Evolutionary conservation across 2,888 invertebrate genomes (phyloP).

Genomic region (Torymus texanus): DNA sequence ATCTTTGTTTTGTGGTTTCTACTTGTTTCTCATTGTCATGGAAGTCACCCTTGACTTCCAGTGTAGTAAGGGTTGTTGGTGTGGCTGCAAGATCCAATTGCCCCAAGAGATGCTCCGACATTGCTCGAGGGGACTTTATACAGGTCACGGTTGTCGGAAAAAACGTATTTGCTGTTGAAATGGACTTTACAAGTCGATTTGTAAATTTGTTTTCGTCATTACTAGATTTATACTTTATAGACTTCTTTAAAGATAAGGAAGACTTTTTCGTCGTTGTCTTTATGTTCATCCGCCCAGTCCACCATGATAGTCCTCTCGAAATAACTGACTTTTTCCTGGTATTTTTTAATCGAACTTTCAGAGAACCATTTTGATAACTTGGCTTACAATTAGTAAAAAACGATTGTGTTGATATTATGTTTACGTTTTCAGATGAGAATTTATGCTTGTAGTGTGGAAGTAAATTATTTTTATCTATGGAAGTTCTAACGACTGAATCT

Average conservation of each 20-base stretch:
- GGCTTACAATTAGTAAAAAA: background rate
- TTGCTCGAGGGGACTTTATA: constrained; percentile 72
- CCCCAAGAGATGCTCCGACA: constrained; percentile 73
- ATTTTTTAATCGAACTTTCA: constrained; percentile 7
- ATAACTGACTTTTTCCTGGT: background rate
- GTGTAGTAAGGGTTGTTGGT: constrained; percentile 63
- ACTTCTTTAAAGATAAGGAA: constrained; percentile 12
- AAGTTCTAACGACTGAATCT: background rate
- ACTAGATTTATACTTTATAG: background rate
- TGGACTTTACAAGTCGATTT: constrained; percentile 7
- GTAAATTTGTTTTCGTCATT: background rate
- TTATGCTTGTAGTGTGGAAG: background rate
- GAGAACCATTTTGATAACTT: background rate
- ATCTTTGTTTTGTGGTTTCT: constrained; percentile 69
- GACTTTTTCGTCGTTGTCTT: constrained; percentile 2
- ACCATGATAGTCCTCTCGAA: background rate
- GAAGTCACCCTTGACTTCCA: constrained; percentile 67
- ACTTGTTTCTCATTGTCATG: constrained; percentile 67
- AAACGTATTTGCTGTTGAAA: constrained; percentile 60
- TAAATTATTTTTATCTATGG: background rate
- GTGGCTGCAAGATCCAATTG: constrained; percentile 66
- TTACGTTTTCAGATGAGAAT: background rate
- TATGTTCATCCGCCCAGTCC: background rate
- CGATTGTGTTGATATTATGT: background rate
- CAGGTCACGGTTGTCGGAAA: constrained; percentile 70